These are phyloP conservation scores for Aptenodytes forsteri DNA, from an alignment of 2,113 vertebrate genomes.

Conservation along the genomic window DNA sequence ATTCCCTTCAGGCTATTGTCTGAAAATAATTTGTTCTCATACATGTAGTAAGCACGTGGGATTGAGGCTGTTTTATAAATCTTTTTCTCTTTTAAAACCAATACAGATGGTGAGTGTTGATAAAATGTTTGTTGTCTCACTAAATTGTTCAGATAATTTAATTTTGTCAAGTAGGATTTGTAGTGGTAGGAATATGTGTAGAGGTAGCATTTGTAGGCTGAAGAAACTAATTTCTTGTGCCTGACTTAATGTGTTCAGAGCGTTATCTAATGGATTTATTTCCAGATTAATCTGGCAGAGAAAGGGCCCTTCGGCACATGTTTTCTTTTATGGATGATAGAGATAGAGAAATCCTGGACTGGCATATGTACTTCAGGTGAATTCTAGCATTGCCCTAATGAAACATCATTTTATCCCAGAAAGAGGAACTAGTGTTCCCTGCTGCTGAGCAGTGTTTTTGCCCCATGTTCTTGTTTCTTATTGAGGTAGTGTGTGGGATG, in stretches of 20 bases:
- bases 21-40: slow-evolving; percentile 27
- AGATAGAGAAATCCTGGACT: not conserved
- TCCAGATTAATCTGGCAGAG: not conserved
- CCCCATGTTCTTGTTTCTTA: not conserved
- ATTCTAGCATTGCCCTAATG: not conserved
- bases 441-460: not conserved
- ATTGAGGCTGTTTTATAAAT: slow-evolving; percentile 10
- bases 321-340: not conserved
- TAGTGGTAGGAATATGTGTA: not conserved
- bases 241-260: not conserved
- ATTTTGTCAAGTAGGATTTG: slow-evolving; percentile 3
- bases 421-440: not conserved
- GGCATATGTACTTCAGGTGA: rapidly evolving
- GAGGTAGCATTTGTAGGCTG: not conserved
- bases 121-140: slow-evolving; percentile 31
- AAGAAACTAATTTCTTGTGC: not conserved
- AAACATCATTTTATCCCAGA: not conserved
- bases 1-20: not conserved
- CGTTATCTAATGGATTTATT: not conserved
- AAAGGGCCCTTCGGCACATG: not conserved
- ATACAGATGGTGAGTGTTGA: not conserved
- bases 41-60: not conserved
- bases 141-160: slow-evolving; percentile 32
- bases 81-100: not conserved
- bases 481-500: not conserved